Conservation (phyloP, 2,888 invertebrate species). For the Allygus modestus region DNA sequence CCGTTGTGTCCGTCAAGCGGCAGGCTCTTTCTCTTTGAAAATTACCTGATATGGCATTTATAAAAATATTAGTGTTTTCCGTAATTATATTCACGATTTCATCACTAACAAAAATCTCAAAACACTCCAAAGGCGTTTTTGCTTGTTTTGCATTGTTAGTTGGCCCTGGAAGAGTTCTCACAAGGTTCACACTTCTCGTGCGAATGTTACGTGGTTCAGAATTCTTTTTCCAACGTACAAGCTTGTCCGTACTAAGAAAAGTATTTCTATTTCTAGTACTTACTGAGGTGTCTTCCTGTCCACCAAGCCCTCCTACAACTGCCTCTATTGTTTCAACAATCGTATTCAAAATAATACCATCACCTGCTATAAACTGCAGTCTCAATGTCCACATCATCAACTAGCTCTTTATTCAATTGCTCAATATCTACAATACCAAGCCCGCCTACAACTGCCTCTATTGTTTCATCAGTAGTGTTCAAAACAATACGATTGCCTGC, state of each 20-base stretch:
- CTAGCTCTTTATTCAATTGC: constrained; percentile 35
- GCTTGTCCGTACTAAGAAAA: constrained; percentile 40
- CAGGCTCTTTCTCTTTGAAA: constrained; percentile 49
- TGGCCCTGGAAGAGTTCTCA: constrained; percentile 54
- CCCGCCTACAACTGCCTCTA: constrained; percentile 40
- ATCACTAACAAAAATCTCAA: constrained; percentile 32
- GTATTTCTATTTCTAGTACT: constrained; percentile 55
- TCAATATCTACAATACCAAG: constrained; percentile 31
- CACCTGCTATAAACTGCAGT: constrained; percentile 47
- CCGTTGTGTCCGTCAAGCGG: constrained; percentile 43
- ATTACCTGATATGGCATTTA: constrained; percentile 18
- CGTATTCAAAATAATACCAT: constrained; percentile 45
- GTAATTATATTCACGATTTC: constrained; percentile 53
- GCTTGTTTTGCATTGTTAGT: constrained; percentile 46
- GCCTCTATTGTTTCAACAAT: constrained; percentile 52
- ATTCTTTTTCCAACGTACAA: constrained; percentile 33
- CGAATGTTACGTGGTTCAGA: constrained; percentile 33
- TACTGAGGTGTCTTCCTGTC: constrained; percentile 38
- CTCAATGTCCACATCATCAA: constrained; percentile 51
- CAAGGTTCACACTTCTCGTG: constrained; percentile 34
- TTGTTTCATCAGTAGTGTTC: constrained; percentile 26
- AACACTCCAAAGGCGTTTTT: constrained; percentile 54
- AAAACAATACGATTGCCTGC: constrained; percentile 26
- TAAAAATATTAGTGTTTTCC: constrained; percentile 49
- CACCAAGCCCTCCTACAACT: constrained; percentile 55